These are phyloP conservation scores for Spodoptera litura DNA, from an alignment of 1,140 invertebrate species.

Conservation along the genomic window DNA sequence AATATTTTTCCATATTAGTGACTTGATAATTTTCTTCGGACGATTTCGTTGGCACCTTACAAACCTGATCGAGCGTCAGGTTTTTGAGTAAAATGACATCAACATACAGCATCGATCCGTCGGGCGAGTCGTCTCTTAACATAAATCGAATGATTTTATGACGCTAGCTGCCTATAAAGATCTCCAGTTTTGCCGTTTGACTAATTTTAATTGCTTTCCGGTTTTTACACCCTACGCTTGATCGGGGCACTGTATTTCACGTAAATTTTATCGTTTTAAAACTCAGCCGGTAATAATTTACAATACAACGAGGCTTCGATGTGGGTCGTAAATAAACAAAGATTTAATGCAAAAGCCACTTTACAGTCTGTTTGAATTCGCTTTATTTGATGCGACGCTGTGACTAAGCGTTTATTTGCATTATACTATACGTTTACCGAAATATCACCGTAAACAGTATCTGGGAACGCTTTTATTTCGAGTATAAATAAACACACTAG, in stretches of 20 bases:
- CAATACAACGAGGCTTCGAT: conserved; percentile 62
- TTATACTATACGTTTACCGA: conserved; percentile 37
- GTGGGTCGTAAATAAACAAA: conserved; percentile 71
- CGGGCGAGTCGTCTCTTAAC: conserved; percentile 59
- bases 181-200: conserved; percentile 68
- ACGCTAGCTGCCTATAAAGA: conserved; percentile 67
- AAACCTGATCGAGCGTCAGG: conserved; percentile 27
- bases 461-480: conserved; percentile 30
- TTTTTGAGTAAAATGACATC: conserved; percentile 47
- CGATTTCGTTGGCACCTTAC: conserved; percentile 11
- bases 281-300: conserved; percentile 67
- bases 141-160: conserved; percentile 76
- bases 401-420: conserved; percentile 52
- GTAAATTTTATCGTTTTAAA: conserved; percentile 70
- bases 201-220: conserved; percentile 76
- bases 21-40: conserved; percentile 38
- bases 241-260: conserved; percentile 66
- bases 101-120: conserved; percentile 51
- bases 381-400: conserved; percentile 56
- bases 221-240: conserved; percentile 66
- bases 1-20: conserved; percentile 15
- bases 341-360: conserved; percentile 70
- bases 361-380: conserved; percentile 65
- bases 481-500: conserved; percentile 30
- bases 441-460: conserved; percentile 29